Percentiles rank a stretch among this genome's conserved stretches.
These are phyloP conservation scores for Acanthosepion esculentum DNA, from an alignment of 2,888 invertebrate species.

Conservation along the genomic window DNA sequence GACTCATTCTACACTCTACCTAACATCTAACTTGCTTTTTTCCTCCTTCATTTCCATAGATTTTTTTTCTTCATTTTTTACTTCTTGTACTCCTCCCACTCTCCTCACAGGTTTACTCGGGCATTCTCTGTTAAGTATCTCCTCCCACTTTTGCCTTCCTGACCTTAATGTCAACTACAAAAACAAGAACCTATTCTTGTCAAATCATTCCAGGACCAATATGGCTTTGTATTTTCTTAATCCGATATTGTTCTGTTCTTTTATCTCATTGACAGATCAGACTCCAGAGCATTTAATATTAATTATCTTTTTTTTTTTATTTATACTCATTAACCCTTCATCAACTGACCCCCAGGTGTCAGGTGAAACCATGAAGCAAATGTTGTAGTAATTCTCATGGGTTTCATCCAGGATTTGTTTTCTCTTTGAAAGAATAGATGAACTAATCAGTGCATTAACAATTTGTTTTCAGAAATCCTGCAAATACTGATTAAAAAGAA, in stretches of 20 bases:
- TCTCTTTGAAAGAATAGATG: not conserved
- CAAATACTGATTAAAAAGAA: not conserved
- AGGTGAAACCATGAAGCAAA: not conserved
- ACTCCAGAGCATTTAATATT: not conserved
- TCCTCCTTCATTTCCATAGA: too few species aligned
- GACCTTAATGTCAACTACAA: not conserved
- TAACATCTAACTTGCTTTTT: too few species aligned
- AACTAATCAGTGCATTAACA: not conserved
- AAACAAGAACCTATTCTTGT: not conserved
- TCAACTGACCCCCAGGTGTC: not conserved
- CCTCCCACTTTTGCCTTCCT: not conserved
- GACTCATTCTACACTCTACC: not conserved
- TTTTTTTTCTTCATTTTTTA: too few species aligned
- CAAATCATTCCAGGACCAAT: not conserved
- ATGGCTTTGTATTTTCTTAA: not conserved
- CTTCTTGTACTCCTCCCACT: conserved; percentile 43
- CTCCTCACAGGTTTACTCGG: not conserved
- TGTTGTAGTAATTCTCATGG: not conserved
- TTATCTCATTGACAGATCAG: not conserved
- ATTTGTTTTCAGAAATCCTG: not conserved
- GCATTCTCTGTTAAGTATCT: conserved; percentile 39
- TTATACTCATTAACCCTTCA: not conserved
- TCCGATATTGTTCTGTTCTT: not conserved
- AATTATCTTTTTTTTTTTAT: not conserved
- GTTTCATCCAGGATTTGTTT: not conserved